A percentile compares a stretch with the other conserved stretches of the same genome.
Conservation (phyloP, 2,797 vertebrate genomes). For the Molossus alvarezi region DNA sequence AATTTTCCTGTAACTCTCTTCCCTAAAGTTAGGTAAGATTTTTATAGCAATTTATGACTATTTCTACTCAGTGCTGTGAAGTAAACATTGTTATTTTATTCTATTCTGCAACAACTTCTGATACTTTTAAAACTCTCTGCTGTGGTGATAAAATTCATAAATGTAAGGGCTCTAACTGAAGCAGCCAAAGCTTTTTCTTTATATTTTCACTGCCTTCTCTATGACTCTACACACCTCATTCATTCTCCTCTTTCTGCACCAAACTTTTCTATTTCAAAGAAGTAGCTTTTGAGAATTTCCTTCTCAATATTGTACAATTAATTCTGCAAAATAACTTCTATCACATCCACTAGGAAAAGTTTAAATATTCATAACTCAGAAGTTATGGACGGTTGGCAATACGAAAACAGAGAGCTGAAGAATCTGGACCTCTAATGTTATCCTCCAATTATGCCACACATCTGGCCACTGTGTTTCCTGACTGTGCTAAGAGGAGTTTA, state of each 20-base stretch:
- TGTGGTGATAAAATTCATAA: neutral
- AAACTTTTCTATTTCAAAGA: conserved; percentile 19
- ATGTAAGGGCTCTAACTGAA: neutral
- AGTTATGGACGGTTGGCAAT: neutral
- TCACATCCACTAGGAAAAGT: neutral
- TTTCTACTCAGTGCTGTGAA: conserved; percentile 37
- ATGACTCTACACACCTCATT: neutral
- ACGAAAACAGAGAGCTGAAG: neutral
- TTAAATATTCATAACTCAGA: conserved; percentile 10
- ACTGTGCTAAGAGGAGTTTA: neutral
- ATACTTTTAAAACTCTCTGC: neutral
- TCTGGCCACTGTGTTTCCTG: neutral
- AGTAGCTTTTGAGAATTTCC: conserved; percentile 10
- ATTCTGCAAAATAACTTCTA: neutral
- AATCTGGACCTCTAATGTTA: neutral
- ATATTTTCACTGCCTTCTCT: neutral
- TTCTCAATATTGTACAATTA: neutral
- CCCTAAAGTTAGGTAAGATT: neutral
- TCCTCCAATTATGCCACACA: neutral
- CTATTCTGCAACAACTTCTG: neutral
- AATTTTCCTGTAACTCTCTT: neutral
- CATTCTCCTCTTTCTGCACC: neutral
- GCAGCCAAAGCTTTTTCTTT: neutral
- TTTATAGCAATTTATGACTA: conserved; percentile 10
- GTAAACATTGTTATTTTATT: conserved; percentile 18